Evolutionary conservation across 2,888 invertebrate species (phyloP), one percentile per base, ranked within the genome.

Genomic region (Zhuqinia jingwanae): DNA sequence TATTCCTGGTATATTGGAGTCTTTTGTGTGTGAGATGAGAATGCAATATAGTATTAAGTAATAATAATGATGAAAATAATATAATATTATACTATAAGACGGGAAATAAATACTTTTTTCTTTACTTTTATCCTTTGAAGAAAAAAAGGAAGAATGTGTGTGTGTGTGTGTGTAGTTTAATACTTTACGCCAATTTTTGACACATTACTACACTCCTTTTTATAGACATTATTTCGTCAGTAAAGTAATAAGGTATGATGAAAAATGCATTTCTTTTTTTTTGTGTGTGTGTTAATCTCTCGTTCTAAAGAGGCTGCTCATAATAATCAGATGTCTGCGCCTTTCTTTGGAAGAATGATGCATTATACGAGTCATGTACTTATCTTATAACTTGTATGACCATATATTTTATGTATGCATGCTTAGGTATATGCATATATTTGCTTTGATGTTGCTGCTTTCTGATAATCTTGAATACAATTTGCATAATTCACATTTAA

Each of bases 401-500:
- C n/a, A n/a, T n/a, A 10, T 25, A 22, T 11, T 20, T 58, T 22
- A 20, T 22, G 13, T 58, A 58, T 10, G 56, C 56, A 58, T 58
- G 17, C 6, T 17, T 53, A n/a, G n/a, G 13, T 53, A 17, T 53
- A 53, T 5, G 20, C 53, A 17, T 2, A 10, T 50, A 15, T 11
- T 2, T 11, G n/a, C n/a, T n/a, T n/a, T n/a, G 50, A 15, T 2
- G n/a, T 50, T 15, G 6, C n/a, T 15, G 10, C 50, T 50, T 5
- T 50, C 50, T 50, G 10, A 11, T 50, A 50, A 11, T 13, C 10
- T 15, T 15, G 13, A 53, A n/a, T 10, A 27, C 56, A 70, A 70
- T 80, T 80, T 70, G 42, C 56, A 47, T 56, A n/a, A n/a, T n/a
- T n/a, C n/a, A n/a, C n/a, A 75, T 58, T 73, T 42, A 42, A 30